phyloP scores from a whole-genome alignment of 2,797 vertebrate genomes.

The Argyrosomus regius region DNA sequence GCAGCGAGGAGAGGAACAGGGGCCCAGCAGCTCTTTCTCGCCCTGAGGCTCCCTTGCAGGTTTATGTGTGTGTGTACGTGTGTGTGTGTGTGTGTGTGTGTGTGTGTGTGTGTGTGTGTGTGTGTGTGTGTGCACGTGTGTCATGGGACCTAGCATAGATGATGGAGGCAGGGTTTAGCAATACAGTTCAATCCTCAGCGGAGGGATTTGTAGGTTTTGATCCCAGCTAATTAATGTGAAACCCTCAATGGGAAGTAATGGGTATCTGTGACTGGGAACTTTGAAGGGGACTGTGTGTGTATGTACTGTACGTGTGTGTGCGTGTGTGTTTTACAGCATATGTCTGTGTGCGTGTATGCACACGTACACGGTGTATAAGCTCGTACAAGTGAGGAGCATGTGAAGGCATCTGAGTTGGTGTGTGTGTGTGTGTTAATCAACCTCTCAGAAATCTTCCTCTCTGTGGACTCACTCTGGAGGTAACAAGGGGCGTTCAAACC shows the following conservation, averaged over 20 bases:
- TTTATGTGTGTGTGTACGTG: constrained; percentile 13
- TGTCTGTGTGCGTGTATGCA: neutral
- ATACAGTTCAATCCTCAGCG: constrained; percentile 67
- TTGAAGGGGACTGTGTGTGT: constrained; percentile 64
- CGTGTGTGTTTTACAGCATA: constrained; percentile 13
- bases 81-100: constrained; percentile 36
- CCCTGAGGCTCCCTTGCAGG: constrained; percentile 3
- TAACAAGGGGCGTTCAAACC: constrained; percentile 51
- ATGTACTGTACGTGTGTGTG: neutral
- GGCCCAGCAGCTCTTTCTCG: constrained; percentile 11
- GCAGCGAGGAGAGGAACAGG: neutral
- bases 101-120: constrained; percentile 36
- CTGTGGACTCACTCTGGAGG: constrained; percentile 60
- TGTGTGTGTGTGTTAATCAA: constrained; percentile 50
- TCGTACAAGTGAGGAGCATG: neutral
- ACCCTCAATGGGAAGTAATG: constrained; percentile 70
- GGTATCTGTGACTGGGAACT: constrained; percentile 63
- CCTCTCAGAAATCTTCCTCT: constrained; percentile 49
- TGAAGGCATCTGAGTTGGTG: constrained; percentile 1
- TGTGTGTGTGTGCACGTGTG: constrained; percentile 41
- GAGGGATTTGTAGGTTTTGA: constrained; percentile 79
- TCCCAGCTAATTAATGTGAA: constrained; percentile 82
- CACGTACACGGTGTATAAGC: neutral
- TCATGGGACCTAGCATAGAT: constrained; percentile 53
- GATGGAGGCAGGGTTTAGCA: constrained; percentile 66